Base-by-base conservation (phyloP, 2,888 invertebrate species). In the Acholoe squamosa region DNA sequence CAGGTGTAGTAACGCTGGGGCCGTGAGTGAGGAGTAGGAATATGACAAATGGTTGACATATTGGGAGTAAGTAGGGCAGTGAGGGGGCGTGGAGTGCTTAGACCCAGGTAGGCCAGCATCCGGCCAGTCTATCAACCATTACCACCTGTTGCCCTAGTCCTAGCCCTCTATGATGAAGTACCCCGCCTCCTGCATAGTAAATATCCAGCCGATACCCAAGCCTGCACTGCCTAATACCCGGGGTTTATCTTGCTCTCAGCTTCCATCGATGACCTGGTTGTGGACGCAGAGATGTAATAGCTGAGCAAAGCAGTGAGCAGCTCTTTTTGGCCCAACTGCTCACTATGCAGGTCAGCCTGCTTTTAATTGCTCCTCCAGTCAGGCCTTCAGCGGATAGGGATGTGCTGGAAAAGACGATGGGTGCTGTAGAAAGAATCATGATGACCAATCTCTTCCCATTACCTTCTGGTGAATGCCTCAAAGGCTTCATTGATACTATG, bases 71-170 rank as follows among this genome's bases (percentile, higher is more conserved):
- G 61, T 61, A 61, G 61, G 61, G 61, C 61, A n/a, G n/a, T n/a
- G 61, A 12, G 61, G 61, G 61, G 61, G 61, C 61, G 61, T n/a
- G 61, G n/a, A 61, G 61, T 61, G 61, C 22, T 19, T 61, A n/a
- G 61, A 7, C 61, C 22, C 22, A 61, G 61, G 19, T n/a, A n/a
- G n/a, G 61, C 71, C 28, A 25, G 28, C 14, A 28, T 14, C 71
- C 71, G 25, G 16, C n/a, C n/a, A 25, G 71, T 71, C 71, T 71
- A 71, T 71, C 71, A 28, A 1, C 71, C n/a, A 71, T 71, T 71
- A 71, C 71, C 71, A 71, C 71, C 71, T 71, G 71, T 71, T 71
- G 71, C 28, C 71, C 61, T 3, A n/a, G 71, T 71, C 71, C 71
- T 61, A 3, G 12, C 71, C 25, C 71, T 28, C 28, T 28, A 28